A percentile compares a stretch with the other conserved stretches of the same genome.
Evolutionary conservation across 2,888 invertebrate species (phyloP).

Genomic region (Sepioteuthis lessoniana): DNA sequence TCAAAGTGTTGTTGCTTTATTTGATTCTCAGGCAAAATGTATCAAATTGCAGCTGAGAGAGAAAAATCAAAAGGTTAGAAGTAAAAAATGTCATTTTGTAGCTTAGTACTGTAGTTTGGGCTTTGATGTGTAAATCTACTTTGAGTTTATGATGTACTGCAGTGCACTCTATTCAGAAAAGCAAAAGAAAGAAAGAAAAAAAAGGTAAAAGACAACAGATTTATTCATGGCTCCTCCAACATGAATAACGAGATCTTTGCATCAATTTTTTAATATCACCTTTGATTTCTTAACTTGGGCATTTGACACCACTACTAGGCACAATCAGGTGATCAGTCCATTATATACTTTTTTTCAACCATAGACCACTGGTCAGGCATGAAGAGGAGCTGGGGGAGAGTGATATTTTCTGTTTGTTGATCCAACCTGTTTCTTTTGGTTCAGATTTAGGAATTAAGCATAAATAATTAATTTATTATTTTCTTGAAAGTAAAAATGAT

Average conservation of each 20-base stretch:
- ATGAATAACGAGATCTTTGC: not conserved
- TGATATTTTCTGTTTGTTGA: not conserved
- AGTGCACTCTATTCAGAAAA: not conserved
- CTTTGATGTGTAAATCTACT: not conserved
- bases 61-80: not conserved
- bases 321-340: not conserved
- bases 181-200: not conserved
- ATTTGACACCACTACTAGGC: not conserved
- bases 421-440: not conserved
- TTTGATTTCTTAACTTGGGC: not conserved
- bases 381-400: not conserved
- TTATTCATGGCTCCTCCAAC: not conserved
- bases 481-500: too few relatives aligned
- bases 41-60: not conserved
- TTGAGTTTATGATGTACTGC: not conserved
- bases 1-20: slow-evolving; percentile 33
- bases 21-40: slow-evolving; percentile 23
- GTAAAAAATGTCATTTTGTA: not conserved
- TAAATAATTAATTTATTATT: not conserved
- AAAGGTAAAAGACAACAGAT: not conserved
- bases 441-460: not conserved
- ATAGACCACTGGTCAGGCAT: not conserved
- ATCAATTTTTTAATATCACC: slow-evolving; percentile 10
- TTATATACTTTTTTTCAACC: not conserved
- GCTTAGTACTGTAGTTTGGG: not conserved